Evolutionary conservation across 2,888 invertebrate species (phyloP), one percentile per base, ranked within the genome.

Genomic region (Drosophila conformis): DNA sequence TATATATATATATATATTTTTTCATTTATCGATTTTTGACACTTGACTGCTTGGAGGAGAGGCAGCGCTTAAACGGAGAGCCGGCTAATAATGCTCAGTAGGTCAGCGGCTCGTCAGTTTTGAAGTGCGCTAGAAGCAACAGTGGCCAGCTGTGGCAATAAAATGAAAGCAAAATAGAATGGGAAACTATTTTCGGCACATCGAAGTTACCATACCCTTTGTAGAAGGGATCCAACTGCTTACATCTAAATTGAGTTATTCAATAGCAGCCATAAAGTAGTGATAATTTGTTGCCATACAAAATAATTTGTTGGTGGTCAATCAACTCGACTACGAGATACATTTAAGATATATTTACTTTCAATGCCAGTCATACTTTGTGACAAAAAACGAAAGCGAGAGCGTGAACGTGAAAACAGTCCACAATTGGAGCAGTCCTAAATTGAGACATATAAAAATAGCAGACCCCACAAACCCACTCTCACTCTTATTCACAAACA

Each of bases 31-130:
- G 87, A 87, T 87, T 87, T 87, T 87, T 74, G 82, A 79, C 87
- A 76, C 73, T 75, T 82, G 90, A 78, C 83, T 78, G 73, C 42
- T 56, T 29, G 40, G 38, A 29, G 56, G n/a, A 52, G 70, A 59
- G 18, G 13, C 36, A 8, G 7, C 27, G 27, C 2, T 42, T 51
- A 38, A 66, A 58, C 64, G 33, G 59, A 58, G 81, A 69, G 84
- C 90, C 90, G 85, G 85, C 85, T 85, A 85, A 85, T 85, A 87
- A 85, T 69, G 80, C 86, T 89, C 72, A 85, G 88, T 85, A 85
- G 85, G 85, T 90, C 85, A 85, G 83, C 83, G 88, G 67, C 80
- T 72, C 76, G 76, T 64, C 85, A 70, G 76, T 74, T 60, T 76
- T 84, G 70, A 82, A 85, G 84, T 84, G 89, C 90, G 90, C 84